Evolutionary conservation across 2,888 invertebrate species (phyloP).

Genomic region (Andrena haemorrhoa): DNA sequence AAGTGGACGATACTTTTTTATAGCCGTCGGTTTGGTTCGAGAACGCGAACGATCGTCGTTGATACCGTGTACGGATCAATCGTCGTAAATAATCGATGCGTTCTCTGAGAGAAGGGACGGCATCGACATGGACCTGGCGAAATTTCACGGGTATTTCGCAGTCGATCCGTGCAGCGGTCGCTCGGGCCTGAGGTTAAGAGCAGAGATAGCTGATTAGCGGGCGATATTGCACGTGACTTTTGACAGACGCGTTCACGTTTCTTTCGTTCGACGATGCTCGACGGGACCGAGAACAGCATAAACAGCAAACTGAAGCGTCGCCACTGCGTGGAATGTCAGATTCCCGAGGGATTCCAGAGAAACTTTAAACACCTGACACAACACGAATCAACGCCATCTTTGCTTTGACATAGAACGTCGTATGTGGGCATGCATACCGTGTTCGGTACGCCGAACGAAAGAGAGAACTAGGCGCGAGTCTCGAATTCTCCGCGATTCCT

Average conservation of each 20-base stretch:
- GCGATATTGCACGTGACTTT: slow-evolving; percentile 63
- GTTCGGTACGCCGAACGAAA: not conserved
- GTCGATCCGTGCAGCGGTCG: slow-evolving; percentile 44
- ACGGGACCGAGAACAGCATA: not conserved
- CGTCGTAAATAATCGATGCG: not conserved
- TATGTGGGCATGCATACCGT: slow-evolving; percentile 2
- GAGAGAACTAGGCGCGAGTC: slow-evolving; percentile 33
- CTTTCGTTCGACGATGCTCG: slow-evolving; percentile 18
- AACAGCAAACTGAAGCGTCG: slow-evolving; percentile 33
- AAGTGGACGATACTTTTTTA: not conserved
- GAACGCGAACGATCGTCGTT: slow-evolving; percentile 1
- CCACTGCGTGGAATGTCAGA: slow-evolving; percentile 52
- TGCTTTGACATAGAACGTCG: slow-evolving; percentile 66
- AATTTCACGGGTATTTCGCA: slow-evolving; percentile 21
- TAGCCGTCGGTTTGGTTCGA: not conserved
- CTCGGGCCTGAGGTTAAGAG: slow-evolving; percentile 70
- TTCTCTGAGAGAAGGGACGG: not conserved
- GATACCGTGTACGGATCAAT: not conserved
- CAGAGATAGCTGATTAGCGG: slow-evolving; percentile 47
- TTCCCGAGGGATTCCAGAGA: slow-evolving; percentile 56
- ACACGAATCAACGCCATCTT: slow-evolving; percentile 78
- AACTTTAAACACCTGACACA: slow-evolving; percentile 76
- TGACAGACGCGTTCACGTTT: slow-evolving; percentile 38
- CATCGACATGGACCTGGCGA: slow-evolving; percentile 11
- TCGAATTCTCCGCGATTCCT: slow-evolving; percentile 17